Evolutionary conservation across 2,797 vertebrate species (phyloP).

Genomic region (Poeciliopsis gracilis): DNA sequence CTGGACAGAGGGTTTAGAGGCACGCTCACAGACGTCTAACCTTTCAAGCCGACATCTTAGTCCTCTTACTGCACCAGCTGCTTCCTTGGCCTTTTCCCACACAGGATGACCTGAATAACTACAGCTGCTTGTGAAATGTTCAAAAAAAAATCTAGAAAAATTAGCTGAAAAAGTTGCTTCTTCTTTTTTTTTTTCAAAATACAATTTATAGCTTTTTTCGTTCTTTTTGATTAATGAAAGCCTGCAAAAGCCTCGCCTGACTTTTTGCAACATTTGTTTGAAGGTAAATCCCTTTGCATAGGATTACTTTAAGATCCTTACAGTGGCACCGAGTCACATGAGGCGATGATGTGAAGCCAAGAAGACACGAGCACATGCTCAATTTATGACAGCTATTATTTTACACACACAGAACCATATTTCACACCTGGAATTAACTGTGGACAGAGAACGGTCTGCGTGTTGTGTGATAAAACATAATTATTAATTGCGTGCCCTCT

Average conservation of each 20-base stretch:
- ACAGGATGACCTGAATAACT: slow-evolving; percentile 15
- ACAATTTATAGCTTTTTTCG: not conserved
- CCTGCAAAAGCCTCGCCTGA: slow-evolving; percentile 19
- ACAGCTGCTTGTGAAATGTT: not conserved
- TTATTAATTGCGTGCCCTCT: not conserved
- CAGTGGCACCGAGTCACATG: slow-evolving; percentile 57
- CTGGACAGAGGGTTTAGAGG: slow-evolving; percentile 36
- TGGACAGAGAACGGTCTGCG: not conserved
- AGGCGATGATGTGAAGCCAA: slow-evolving; percentile 49
- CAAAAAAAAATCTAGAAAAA: not conserved
- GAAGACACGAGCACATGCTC: slow-evolving; percentile 2
- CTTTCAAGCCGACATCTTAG: slow-evolving; percentile 58
- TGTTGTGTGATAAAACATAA: not conserved
- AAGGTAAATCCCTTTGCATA: slow-evolving; percentile 65
- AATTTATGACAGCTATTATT: slow-evolving; percentile 11
- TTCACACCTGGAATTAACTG: slow-evolving; percentile 1
- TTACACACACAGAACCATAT: not conserved
- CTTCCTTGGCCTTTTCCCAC: slow-evolving; percentile 60
- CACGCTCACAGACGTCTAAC: slow-evolving; percentile 31
- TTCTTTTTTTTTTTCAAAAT: not conserved
- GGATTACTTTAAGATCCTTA: slow-evolving; percentile 81
- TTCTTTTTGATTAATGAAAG: slow-evolving; percentile 5
- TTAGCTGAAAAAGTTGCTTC: not conserved
- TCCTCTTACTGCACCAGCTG: slow-evolving; percentile 69
- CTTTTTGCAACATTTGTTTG: slow-evolving; percentile 59